phyloP scores from a whole-genome alignment of 2,797 vertebrate species.

The Falco biarmicus region DNA sequence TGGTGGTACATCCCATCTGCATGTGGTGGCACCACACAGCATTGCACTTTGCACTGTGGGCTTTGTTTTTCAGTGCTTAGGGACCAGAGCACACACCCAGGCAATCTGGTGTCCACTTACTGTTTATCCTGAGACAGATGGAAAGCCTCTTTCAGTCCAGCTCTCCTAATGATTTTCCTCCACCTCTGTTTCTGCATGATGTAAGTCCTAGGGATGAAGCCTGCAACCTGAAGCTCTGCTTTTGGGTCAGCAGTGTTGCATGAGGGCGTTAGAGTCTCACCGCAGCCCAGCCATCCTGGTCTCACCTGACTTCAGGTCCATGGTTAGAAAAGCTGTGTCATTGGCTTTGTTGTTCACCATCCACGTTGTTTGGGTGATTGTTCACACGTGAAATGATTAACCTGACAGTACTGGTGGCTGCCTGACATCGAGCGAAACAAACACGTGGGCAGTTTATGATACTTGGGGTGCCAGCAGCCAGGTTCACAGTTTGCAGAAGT shows the following conservation, averaged over 20 bases:
- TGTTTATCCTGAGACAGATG: not conserved
- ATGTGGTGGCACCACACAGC: not conserved
- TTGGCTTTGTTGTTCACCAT: not conserved
- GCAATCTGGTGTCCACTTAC: not conserved
- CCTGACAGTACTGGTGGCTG: not conserved
- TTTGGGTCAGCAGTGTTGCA: accelerated
- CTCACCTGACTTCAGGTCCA: not conserved
- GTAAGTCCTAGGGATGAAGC: not conserved
- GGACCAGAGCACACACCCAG: not conserved
- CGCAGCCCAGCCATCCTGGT: not conserved
- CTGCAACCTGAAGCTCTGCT: not conserved
- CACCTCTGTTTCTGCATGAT: not conserved
- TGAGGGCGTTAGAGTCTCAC: not conserved
- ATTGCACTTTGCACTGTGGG: no score
- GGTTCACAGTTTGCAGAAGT: not conserved
- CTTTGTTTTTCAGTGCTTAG: not conserved
- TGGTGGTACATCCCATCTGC: not conserved
- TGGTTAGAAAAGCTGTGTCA: not conserved
- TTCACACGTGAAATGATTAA: accelerated
- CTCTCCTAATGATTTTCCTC: not conserved
- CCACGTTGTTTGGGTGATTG: not conserved
- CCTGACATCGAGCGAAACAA: not conserved
- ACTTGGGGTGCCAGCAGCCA: not conserved
- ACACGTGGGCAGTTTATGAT: not conserved
- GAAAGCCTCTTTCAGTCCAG: not conserved